A percentile compares a stretch with the other conserved stretches of the same genome.
These are phyloP conservation scores for Dendrocopos noguchii DNA, from an alignment of 2,113 vertebrate species.

Conservation along the genomic window DNA sequence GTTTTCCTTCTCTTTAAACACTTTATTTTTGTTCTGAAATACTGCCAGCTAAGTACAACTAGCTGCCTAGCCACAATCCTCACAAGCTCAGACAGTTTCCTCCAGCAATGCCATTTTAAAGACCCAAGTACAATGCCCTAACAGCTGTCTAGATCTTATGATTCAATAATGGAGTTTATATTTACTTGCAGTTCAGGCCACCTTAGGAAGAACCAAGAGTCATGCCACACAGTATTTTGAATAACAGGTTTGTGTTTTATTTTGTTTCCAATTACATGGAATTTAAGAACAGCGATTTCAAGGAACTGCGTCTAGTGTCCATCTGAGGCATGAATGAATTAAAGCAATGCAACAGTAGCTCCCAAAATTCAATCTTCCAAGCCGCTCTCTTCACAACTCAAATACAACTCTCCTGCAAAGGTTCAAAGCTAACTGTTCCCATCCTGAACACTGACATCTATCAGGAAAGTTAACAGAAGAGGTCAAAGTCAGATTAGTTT, in stretches of 20 bases:
- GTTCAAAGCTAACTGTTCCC: slow-evolving; percentile 17
- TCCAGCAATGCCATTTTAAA: background rate
- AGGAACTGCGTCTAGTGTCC: background rate
- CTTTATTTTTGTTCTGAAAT: slow-evolving; percentile 51
- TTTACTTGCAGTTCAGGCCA: background rate
- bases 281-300: background rate
- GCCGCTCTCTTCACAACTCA: background rate
- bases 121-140: background rate
- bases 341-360: background rate
- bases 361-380: background rate
- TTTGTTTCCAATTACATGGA: background rate
- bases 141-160: background rate
- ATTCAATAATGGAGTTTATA: background rate
- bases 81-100: background rate
- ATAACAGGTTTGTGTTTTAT: background rate
- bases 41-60: background rate
- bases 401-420: background rate
- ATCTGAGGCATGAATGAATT: background rate
- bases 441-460: background rate
- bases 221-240: background rate
- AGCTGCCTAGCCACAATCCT: background rate
- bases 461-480: slow-evolving; percentile 16
- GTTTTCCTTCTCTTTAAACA: slow-evolving; percentile 48
- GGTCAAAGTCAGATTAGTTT: slow-evolving; percentile 21
- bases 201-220: background rate